Evolutionary conservation across 2,797 vertebrate genomes (phyloP), one percentile per base, ranked within the genome.

Genomic region (Harpagifer antarcticus): DNA sequence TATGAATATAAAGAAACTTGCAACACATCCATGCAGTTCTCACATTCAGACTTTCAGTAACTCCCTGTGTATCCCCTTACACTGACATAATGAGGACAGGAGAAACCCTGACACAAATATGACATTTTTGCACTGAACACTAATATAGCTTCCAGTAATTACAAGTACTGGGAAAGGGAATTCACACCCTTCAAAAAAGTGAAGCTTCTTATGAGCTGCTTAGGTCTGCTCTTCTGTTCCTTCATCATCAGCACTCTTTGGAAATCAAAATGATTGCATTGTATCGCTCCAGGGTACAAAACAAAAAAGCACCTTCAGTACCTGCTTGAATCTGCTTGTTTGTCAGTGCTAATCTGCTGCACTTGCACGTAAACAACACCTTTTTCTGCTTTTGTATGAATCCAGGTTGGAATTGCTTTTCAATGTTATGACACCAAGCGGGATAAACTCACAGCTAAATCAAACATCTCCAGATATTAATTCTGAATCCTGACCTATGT

Each of bases 191-290:
- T 67, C 61, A 37, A 14, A 44, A 37, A 70, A 66, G 60, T 3
- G 2, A 63, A 69, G 72, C 42, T 44, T 37, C 20, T 61, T 57
- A 37, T 23, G 56, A 74, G 74, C 78, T 76, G 88, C 85, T 87
- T 68, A 68, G 82, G 49, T 83, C 27, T 54, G 58, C 66, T 61
- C 43, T 68, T 82, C 50, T 72, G 54, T 66, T 81, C 53, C 68
- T 79, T 82, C 78, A 68, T 82, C 72, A 89, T 88, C 79, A 83
- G 76, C 76, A 84, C 68, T 84, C 72, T 86, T 84, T 72, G 9
- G 19, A 27, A 86, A 68, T 76, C 58, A 85, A 67, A 76, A 64
- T 31, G 55, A 79, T 54, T 52, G 68, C 56, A 48, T 19, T 63
- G 5, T 40, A 44, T 72, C 2, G 31, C 86, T 70, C 15, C 23